Percentiles rank a stretch among this genome's conserved stretches.
Conservation (phyloP, 2,797 vertebrate species). For the Centroberyx gerrardi region DNA sequence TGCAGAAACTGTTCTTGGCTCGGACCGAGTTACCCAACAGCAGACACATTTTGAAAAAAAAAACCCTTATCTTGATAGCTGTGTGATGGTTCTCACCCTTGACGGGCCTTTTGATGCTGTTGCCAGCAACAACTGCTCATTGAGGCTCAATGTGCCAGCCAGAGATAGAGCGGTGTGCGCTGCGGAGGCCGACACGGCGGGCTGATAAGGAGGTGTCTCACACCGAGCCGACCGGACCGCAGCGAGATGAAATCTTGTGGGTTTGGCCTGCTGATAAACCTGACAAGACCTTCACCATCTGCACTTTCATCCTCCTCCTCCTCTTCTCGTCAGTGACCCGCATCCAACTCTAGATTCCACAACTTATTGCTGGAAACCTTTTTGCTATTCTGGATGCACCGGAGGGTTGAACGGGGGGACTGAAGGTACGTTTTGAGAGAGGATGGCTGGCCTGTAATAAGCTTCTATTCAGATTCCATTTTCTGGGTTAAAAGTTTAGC, state of each 20-base stretch:
- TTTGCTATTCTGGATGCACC: slow-evolving; percentile 36
- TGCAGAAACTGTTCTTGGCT: slow-evolving; percentile 30
- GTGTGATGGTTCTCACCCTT: slow-evolving; percentile 52
- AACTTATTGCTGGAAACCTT: slow-evolving; percentile 53
- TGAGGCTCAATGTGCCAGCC: slow-evolving; percentile 50
- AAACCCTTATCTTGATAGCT: slow-evolving; percentile 46
- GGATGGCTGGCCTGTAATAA: background rate
- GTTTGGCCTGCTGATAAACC: slow-evolving; percentile 42
- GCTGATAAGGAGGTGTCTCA: slow-evolving; percentile 53
- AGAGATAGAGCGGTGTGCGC: slow-evolving; percentile 47
- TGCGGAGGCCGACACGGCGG: background rate
- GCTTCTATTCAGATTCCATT: slow-evolving; percentile 23
- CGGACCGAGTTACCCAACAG: background rate
- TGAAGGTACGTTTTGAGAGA: slow-evolving; percentile 23
- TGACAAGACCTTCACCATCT: slow-evolving; percentile 58
- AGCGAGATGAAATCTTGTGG: slow-evolving; percentile 44
- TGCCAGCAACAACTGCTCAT: slow-evolving; percentile 61
- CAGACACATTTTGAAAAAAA: background rate
- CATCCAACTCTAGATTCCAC: slow-evolving; percentile 59
- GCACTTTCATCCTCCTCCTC: slow-evolving; percentile 39
- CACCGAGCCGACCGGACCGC: background rate
- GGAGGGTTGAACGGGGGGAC: slow-evolving; percentile 16
- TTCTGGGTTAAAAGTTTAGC: slow-evolving; percentile 1
- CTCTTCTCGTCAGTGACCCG: slow-evolving; percentile 43
- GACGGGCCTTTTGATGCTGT: slow-evolving; percentile 54